Evolutionary conservation across 2,113 vertebrate genomes (phyloP).

Genomic region (Anolis sagrei): DNA sequence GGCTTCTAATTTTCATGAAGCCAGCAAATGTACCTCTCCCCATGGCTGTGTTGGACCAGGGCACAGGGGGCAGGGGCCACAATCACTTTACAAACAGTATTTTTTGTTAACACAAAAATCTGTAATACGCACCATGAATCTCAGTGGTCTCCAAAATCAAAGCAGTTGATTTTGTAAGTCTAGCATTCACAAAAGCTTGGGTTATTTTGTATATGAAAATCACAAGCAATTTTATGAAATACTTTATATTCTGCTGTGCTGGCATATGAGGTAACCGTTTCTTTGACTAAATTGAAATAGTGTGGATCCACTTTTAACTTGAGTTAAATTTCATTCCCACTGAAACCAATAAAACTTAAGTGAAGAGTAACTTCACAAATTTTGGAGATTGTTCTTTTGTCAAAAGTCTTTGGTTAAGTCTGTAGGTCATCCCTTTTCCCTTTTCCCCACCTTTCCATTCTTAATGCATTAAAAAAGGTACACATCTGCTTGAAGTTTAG

Average conservation of each 20-base stretch:
- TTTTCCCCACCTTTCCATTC: not conserved
- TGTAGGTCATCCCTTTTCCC: not conserved
- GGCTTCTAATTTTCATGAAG: too few relatives aligned
- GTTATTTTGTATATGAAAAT: slow-evolving; percentile 8
- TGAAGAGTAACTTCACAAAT: not conserved
- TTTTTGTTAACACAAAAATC: slow-evolving; percentile 29
- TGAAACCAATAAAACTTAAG: not conserved
- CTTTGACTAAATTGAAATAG: not conserved
- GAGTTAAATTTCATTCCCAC: not conserved
- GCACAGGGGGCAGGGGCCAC: too few relatives aligned
- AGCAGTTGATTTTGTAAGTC: not conserved
- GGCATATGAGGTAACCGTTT: not conserved
- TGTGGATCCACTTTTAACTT: not conserved
- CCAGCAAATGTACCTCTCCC: too few relatives aligned
- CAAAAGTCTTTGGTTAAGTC: not conserved
- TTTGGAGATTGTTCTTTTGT: not conserved
- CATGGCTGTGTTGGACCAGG: too few relatives aligned
- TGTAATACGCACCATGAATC: not conserved
- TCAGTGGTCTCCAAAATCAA: slow-evolving; percentile 17
- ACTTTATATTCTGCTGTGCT: not conserved
- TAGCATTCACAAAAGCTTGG: not conserved
- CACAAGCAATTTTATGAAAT: slow-evolving; percentile 8
- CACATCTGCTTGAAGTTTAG: not conserved
- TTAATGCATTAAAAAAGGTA: slow-evolving; percentile 1
- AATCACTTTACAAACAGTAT: not conserved